Conservation (phyloP, 1,140 invertebrate species). For the Carposina sasakii region DNA sequence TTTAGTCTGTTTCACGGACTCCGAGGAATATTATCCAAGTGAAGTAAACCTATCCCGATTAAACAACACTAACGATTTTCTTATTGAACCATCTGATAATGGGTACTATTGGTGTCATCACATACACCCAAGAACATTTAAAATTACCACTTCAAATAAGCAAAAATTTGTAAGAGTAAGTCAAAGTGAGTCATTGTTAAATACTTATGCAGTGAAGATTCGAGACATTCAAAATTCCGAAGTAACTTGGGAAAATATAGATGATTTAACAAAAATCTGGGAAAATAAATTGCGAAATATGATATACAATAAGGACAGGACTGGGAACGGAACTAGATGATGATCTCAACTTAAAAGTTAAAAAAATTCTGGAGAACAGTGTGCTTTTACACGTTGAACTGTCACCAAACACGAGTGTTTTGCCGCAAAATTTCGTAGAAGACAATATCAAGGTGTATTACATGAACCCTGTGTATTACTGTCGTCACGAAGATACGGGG, state of each 20-base stretch:
- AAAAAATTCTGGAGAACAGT: slow-evolving; percentile 25
- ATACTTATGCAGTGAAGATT: too few species aligned
- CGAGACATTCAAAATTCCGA: too few species aligned
- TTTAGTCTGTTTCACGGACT: slow-evolving; percentile 64
- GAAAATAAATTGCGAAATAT: too few species aligned
- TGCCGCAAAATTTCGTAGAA: slow-evolving; percentile 45
- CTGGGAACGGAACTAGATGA: too few species aligned
- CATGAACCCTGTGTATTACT: slow-evolving; percentile 54
- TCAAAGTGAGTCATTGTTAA: too few species aligned
- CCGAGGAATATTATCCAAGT: slow-evolving; percentile 39
- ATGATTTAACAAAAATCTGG: too few species aligned
- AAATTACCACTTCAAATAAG: too few species aligned
- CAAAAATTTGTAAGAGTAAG: too few species aligned
- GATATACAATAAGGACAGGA: too few species aligned
- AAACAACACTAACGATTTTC: slow-evolving; percentile 26
- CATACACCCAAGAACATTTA: slow-evolving; percentile 41
- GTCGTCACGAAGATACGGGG: too few species aligned
- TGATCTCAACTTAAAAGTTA: too few species aligned
- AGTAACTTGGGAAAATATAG: too few species aligned
- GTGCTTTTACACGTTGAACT: slow-evolving; percentile 43
- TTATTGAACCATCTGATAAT: slow-evolving; percentile 39
- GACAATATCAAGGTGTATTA: slow-evolving; percentile 37
- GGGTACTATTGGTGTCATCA: slow-evolving; percentile 66
- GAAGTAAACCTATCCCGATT: slow-evolving; percentile 30
- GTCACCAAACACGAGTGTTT: slow-evolving; percentile 34